Percentiles rank a stretch among this genome's conserved stretches.
Conservation (phyloP, 2,888 invertebrate genomes). For the Actias luna region DNA sequence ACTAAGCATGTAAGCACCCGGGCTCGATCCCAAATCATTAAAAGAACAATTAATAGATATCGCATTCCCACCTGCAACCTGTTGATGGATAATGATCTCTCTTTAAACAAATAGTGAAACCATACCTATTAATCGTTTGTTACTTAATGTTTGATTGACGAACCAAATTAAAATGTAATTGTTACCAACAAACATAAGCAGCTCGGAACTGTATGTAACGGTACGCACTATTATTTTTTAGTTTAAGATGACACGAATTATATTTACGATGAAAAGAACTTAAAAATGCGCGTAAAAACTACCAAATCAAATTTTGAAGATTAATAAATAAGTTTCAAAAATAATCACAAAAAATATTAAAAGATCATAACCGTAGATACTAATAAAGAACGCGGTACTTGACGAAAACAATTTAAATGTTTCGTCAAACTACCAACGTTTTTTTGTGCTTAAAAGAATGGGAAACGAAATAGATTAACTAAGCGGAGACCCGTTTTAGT, state of each 20-base stretch:
- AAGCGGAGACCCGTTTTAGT: constrained; percentile 49
- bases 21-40: constrained; percentile 77
- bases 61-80: constrained; percentile 78
- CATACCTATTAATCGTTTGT: constrained; percentile 46
- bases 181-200: constrained; percentile 28
- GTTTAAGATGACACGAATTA: not conserved
- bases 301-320: constrained; percentile 2
- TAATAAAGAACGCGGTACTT: constrained; percentile 51
- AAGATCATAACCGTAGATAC: constrained; percentile 46
- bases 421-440: constrained; percentile 65
- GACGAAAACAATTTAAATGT: constrained; percentile 66
- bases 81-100: constrained; percentile 76
- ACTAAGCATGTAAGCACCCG: constrained; percentile 75
- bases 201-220: constrained; percentile 13
- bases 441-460: constrained; percentile 63
- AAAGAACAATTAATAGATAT: constrained; percentile 81
- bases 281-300: not conserved
- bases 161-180: constrained; percentile 45
- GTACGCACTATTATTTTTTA: not conserved
- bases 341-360: constrained; percentile 32
- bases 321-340: constrained; percentile 1
- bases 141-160: constrained; percentile 42
- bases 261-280: not conserved
- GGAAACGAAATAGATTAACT: constrained; percentile 57
- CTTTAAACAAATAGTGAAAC: constrained; percentile 74